Evolutionary conservation across 2,888 invertebrate genomes (phyloP), one percentile per base, ranked within the genome.

Genomic region (Arge pagana): DNA sequence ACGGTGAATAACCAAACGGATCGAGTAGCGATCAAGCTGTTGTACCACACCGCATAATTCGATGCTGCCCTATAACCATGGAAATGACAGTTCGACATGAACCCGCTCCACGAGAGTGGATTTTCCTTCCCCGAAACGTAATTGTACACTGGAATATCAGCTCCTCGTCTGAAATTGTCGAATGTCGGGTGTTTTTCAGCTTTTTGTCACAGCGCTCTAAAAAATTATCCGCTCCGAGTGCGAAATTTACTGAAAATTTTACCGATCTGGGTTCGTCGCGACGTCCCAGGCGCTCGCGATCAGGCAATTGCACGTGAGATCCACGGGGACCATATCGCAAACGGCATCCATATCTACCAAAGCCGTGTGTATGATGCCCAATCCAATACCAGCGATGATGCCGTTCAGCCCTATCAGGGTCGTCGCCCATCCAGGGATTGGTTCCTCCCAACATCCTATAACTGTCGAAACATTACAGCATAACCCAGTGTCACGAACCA

Each of bases 361-460:
- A 88, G 92, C 88, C 0, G 89, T 86, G 2, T 92, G 82, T 21
- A 93, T 85, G 4, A 92, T 85, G 65, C 88, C 92, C 77, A 90
- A 88, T 0, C 89, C 88, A 16, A 85, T 87, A 0, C 85, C 89
- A 1, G 88, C 83, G 55, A 91, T 68, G 0, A 89, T 74, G 0
- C 92, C 92, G 1, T 87, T 86, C 0, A 92, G 90, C 16, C 93
- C 93, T 67, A 93, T 92, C 45, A 90, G 87, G 66, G 92, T 93
- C 71, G 93, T 92, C 0, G 90, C 89, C 93, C 93, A 89, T n/a
- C 89, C 93, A 0, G 88, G 88, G 0, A 88, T 71, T 0, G 90
- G 90, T 54, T 79, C 79, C 53, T 66, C 67, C n/a, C n/a, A n/a
- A 0, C 78, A 71, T 1, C 77, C 70, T 2, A 69, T 59, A 4